phyloP scores from a whole-genome alignment of 1,140 invertebrate species.

The Micrasema minimum region DNA sequence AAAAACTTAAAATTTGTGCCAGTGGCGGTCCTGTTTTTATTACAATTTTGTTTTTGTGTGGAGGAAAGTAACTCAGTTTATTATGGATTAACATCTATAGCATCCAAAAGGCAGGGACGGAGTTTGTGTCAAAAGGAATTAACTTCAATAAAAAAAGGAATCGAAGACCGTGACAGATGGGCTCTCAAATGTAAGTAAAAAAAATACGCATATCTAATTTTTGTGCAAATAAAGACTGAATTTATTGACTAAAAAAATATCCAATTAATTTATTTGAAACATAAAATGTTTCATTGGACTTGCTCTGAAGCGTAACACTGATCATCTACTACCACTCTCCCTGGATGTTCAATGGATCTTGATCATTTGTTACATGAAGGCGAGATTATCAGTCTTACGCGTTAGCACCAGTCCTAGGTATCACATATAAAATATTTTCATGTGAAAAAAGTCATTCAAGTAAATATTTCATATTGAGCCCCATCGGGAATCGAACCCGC shows the following conservation, averaged over 20 bases:
- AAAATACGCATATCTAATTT: too few relatives aligned
- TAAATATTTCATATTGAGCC: too few relatives aligned
- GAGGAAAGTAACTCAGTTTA: conserved; percentile 35
- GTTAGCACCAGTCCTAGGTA: too few relatives aligned
- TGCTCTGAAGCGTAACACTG: background rate
- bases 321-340: background rate
- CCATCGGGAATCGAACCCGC: too few relatives aligned
- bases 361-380: too few relatives aligned
- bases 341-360: too few relatives aligned
- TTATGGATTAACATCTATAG: conserved; percentile 31
- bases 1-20: too few relatives aligned
- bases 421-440: too few relatives aligned
- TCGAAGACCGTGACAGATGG: conserved; percentile 35
- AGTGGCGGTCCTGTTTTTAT: too few relatives aligned
- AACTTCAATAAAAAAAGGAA: background rate
- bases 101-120: background rate
- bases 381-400: too few relatives aligned
- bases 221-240: background rate
- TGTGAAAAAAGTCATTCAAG: too few relatives aligned
- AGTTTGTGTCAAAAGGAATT: conserved; percentile 19
- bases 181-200: conserved; percentile 39
- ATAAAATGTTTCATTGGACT: background rate
- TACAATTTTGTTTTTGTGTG: background rate
- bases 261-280: background rate
- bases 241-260: background rate